Evolutionary conservation across 2,888 invertebrate species (phyloP).

Genomic region (Clusia tigrina): DNA sequence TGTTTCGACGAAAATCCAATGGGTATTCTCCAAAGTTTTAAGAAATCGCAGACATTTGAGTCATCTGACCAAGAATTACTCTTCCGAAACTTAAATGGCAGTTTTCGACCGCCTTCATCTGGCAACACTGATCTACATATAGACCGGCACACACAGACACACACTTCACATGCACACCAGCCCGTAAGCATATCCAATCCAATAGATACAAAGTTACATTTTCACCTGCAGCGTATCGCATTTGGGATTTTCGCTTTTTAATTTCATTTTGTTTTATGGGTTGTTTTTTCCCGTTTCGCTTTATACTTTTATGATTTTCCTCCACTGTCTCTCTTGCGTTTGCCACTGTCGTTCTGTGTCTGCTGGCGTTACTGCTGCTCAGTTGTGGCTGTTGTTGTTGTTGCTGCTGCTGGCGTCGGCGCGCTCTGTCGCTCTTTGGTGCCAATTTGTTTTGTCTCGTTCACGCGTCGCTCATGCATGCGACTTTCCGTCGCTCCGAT

Average conservation of each 20-base stretch:
- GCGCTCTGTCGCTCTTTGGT: constrained; percentile 15
- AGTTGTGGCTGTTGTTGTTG: constrained; percentile 13
- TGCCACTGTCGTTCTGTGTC: not conserved
- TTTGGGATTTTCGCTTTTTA: not conserved
- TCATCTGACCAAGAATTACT: no score
- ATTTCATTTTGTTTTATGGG: not conserved
- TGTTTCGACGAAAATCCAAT: no score
- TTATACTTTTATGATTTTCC: not conserved
- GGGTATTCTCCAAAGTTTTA: no score
- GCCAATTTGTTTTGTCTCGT: constrained; percentile 16
- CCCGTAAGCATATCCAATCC: not conserved
- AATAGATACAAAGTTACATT: constrained; percentile 6
- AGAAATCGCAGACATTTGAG: no score
- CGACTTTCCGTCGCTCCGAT: constrained; percentile 32
- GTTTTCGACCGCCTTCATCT: no score
- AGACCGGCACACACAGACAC: not conserved
- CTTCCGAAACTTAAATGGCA: no score
- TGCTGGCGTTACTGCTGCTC: constrained; percentile 5
- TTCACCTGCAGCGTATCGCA: constrained; percentile 9
- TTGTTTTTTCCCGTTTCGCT: not conserved
- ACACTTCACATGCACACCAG: not conserved
- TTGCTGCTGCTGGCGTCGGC: constrained; percentile 13
- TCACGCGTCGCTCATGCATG: constrained; percentile 20
- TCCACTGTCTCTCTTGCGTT: not conserved
- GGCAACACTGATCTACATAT: no score